These are phyloP conservation scores for Torymus tubicola DNA, from an alignment of 2,888 invertebrate genomes.

Conservation along the genomic window DNA sequence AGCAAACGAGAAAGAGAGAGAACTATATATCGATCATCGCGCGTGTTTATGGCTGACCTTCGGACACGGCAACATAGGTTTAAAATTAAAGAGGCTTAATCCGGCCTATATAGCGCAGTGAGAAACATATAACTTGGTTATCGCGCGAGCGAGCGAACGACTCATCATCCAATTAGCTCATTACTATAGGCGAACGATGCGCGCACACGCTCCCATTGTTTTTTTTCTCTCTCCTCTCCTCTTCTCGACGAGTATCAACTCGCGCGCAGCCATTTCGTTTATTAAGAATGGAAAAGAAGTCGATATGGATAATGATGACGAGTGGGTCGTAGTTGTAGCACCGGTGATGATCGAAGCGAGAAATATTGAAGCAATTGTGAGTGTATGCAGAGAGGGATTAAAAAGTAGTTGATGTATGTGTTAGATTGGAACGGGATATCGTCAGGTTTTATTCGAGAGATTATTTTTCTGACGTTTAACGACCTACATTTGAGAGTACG, in stretches of 20 bases:
- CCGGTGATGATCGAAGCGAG: too few relatives aligned
- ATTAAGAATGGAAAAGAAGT: too few relatives aligned
- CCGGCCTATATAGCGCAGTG: constrained; percentile 22
- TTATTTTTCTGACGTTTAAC: too few relatives aligned
- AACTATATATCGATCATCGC: constrained; percentile 23
- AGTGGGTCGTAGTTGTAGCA: too few relatives aligned
- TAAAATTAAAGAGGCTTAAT: constrained; percentile 38
- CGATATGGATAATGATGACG: too few relatives aligned
- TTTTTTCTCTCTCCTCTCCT: background rate
- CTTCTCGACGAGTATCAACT: background rate
- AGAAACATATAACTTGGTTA: constrained; percentile 39
- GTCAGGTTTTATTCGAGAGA: too few relatives aligned
- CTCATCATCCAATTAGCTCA: constrained; percentile 49
- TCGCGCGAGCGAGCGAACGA: constrained; percentile 23
- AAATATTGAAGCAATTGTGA: too few relatives aligned
- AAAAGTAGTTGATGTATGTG: too few relatives aligned
- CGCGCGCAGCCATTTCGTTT: too few relatives aligned
- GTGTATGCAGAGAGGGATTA: too few relatives aligned
- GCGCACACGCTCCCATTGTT: background rate
- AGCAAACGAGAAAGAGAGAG: background rate
- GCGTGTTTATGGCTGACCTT: constrained; percentile 22
- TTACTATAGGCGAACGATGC: constrained; percentile 14
- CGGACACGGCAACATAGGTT: constrained; percentile 24
- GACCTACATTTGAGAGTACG: too few relatives aligned
- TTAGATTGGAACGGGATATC: too few relatives aligned